These are phyloP conservation scores for Gadopsis bispinosus DNA, from an alignment of 2,797 vertebrate genomes.

Conservation along the genomic window DNA sequence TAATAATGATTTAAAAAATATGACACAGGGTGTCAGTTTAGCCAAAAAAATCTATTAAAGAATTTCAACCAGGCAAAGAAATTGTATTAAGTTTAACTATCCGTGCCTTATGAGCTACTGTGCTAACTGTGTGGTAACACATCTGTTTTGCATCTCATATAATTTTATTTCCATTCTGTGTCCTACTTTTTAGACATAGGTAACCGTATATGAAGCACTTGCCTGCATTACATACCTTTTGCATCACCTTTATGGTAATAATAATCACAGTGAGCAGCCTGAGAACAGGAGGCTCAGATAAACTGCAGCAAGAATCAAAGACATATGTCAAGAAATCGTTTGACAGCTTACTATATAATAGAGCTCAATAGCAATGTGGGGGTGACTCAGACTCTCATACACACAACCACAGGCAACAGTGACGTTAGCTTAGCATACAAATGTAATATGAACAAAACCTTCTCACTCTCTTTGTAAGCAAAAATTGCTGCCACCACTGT, in stretches of 20 bases:
- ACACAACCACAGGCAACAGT: slow-evolving; percentile 7
- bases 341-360: slow-evolving; percentile 8
- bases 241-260: slow-evolving; percentile 17
- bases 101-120: background rate
- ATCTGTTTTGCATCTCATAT: slow-evolving; percentile 10
- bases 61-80: slow-evolving; percentile 1
- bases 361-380: slow-evolving; percentile 1
- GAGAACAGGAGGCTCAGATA: background rate
- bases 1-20: slow-evolving; percentile 11
- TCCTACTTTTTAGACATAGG: background rate
- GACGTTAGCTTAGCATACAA: slow-evolving; percentile 44
- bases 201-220: background rate
- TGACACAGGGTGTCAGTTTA: background rate
- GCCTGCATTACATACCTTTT: slow-evolving; percentile 26
- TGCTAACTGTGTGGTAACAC: background rate
- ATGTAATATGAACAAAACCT: slow-evolving; percentile 31
- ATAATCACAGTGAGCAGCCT: slow-evolving; percentile 3
- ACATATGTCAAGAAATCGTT: background rate
- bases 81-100: background rate
- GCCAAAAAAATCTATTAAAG: background rate
- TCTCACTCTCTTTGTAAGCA: slow-evolving; percentile 24
- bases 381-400: slow-evolving; percentile 1
- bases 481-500: slow-evolving; percentile 45
- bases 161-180: background rate
- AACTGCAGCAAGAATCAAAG: background rate